A percentile compares a stretch with the other conserved stretches of the same genome.
These are phyloP conservation scores for Falco concolor DNA, from an alignment of 2,797 vertebrate genomes.

Conservation along the genomic window DNA sequence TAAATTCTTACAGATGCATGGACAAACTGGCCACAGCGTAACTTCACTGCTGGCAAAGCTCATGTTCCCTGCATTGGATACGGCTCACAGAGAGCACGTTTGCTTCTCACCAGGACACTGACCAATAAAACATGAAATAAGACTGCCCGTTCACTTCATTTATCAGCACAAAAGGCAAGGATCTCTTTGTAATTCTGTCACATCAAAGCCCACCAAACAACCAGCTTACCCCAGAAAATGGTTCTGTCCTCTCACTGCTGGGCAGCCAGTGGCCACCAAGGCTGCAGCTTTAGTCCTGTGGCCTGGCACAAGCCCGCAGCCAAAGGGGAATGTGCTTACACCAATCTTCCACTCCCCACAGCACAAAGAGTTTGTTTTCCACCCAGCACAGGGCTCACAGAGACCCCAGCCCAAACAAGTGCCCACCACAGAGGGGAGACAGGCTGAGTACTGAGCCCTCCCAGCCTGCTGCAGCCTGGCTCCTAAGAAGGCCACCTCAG, in stretches of 20 bases:
- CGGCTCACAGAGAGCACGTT: neutral
- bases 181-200: neutral
- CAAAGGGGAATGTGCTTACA: neutral
- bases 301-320: fast-evolving
- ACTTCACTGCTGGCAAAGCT: neutral
- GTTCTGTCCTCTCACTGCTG: fast-evolving
- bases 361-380: neutral
- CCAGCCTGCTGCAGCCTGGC: fast-evolving
- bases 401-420: fast-evolving
- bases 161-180: neutral
- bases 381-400: no score
- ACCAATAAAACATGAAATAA: neutral
- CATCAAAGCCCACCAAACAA: neutral
- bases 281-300: fast-evolving
- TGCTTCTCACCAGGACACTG: neutral
- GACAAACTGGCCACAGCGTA: fast-evolving
- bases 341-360: fast-evolving
- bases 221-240: neutral
- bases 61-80: fast-evolving
- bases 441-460: fast-evolving
- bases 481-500: fast-evolving
- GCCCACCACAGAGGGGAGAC: fast-evolving
- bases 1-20: neutral
- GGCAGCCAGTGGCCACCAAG: fast-evolving
- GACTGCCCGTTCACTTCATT: neutral